Base-by-base conservation (phyloP, 2,797 vertebrate species). In the Eulemur coronatus region DNA sequence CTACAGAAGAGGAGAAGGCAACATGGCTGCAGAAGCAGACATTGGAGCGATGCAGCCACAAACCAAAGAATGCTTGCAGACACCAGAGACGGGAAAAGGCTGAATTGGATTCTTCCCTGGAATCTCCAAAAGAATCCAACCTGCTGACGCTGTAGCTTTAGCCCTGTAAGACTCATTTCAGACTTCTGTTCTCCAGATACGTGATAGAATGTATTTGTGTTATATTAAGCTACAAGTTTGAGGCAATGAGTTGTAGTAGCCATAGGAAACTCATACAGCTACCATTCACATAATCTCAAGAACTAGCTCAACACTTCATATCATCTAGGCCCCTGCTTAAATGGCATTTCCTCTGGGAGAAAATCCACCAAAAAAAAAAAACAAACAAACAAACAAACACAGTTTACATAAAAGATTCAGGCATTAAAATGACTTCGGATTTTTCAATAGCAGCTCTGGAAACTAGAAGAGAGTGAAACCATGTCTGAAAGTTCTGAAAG, bases 61-160 rank as follows among this genome's bases (percentile, higher is more conserved):
- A 6, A 59, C 4, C 52, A 81, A 18, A 35, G 91, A 26, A 63
- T 26, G 9, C 4, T 26, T 48, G 52, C 18, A 81, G 46, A 28
- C 11, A 35, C 38, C 12, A 57, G 20, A 50, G 17, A n/a, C 6
- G 4, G 18, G 10, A 43, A n/a, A 7, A 7, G 14, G 11, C 1
- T 24, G 26, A 2, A 43, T 0, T 2, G 0, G 1, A 35, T 13
- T 17, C 5, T 33, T 13, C 2, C 7, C 7, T 1, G 9, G 14
- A 30, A 15, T 8, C 11, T 90, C 13, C 26, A 73, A 7, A 30
- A 28, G 8, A 3, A 50, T 28, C 3, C 12, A 57, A 14, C 4
- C 28, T 63, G 11, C 38, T 12, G 20, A 41, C 7, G 33, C 18
- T 9, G 70, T 28, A 33, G 28, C 38, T 46, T 55, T 14, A 85